A percentile compares a stretch with the other conserved stretches of the same genome.
Conservation (phyloP, 2,797 vertebrate genomes). For the Lepus townsendii region DNA sequence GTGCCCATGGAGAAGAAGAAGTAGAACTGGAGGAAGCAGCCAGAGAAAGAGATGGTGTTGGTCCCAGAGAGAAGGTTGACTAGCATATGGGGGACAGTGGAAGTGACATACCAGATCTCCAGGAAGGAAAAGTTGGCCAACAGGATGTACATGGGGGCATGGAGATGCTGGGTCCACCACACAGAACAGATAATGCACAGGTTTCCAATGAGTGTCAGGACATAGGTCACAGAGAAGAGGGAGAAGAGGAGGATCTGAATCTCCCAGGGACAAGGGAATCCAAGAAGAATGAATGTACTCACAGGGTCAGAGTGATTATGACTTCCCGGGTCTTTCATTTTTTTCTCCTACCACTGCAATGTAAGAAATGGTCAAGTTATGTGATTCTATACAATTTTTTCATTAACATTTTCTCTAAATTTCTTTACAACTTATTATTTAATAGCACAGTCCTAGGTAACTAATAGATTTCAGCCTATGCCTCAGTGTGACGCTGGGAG, state of each 20-base stretch:
- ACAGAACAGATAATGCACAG: conserved; percentile 69
- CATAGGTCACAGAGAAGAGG: conserved; percentile 23
- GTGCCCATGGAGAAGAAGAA: conserved; percentile 76
- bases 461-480: too few relatives aligned
- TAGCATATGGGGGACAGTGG: conserved; percentile 72
- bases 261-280: conserved; percentile 33
- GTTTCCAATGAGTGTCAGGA: conserved; percentile 61
- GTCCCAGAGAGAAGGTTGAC: conserved; percentile 61
- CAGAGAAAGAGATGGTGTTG: conserved; percentile 65
- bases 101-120: conserved; percentile 75
- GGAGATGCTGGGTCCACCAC: conserved; percentile 25
- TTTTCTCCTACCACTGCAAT: too few relatives aligned
- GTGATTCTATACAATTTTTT: too few relatives aligned
- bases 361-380: too few relatives aligned
- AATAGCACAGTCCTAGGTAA: too few relatives aligned
- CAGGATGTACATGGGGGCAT: conserved; percentile 74
- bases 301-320: not conserved
- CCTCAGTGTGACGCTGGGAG: too few relatives aligned
- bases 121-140: conserved; percentile 78
- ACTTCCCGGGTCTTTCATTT: too few relatives aligned
- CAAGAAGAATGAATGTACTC: conserved; percentile 68
- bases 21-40: conserved; percentile 78
- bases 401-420: too few relatives aligned
- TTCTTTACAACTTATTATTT: too few relatives aligned
- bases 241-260: conserved; percentile 59